phyloP scores from a whole-genome alignment of 2,797 vertebrate genomes.

The Neosalanx taihuensis region DNA sequence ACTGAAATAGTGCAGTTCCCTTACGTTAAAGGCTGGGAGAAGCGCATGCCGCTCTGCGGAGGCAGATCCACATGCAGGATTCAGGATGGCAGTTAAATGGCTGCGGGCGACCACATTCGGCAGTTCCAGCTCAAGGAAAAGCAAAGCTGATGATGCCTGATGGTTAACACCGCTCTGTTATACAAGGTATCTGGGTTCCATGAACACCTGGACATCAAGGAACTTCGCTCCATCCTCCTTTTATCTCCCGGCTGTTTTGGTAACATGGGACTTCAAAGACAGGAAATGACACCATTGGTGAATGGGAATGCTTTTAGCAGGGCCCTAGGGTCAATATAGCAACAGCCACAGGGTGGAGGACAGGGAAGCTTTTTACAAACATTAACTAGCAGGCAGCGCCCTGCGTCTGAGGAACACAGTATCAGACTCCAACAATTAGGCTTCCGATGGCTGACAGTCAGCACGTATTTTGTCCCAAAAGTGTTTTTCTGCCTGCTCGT shows the following conservation, averaged over 20 bases:
- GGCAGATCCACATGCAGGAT: not conserved
- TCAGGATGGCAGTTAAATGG: no score
- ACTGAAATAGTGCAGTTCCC: not conserved
- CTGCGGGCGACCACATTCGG: no score
- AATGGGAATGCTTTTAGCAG: slow-evolving; percentile 52
- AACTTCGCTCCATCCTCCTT: not conserved
- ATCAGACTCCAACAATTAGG: not conserved
- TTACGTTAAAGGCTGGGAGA: not conserved
- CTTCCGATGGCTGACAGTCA: not conserved
- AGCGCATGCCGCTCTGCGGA: no score
- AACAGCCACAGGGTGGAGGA: slow-evolving; percentile 50
- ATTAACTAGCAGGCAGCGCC: not conserved
- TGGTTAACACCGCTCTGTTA: not conserved
- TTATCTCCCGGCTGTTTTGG: slow-evolving; percentile 36
- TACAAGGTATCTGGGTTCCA: not conserved
- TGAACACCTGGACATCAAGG: slow-evolving; percentile 1
- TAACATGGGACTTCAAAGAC: slow-evolving; percentile 46
- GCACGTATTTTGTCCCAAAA: not conserved
- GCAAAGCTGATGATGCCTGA: no score
- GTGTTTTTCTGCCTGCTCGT: no score
- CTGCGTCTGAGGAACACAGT: not conserved
- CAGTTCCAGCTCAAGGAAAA: no score
- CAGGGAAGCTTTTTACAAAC: slow-evolving; percentile 43
- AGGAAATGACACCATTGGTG: slow-evolving; percentile 50
- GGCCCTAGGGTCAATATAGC: slow-evolving; percentile 44